Evolutionary conservation across 2,797 vertebrate genomes (phyloP), one percentile per base, ranked within the genome.

Genomic region (Epinephelus awoara): DNA sequence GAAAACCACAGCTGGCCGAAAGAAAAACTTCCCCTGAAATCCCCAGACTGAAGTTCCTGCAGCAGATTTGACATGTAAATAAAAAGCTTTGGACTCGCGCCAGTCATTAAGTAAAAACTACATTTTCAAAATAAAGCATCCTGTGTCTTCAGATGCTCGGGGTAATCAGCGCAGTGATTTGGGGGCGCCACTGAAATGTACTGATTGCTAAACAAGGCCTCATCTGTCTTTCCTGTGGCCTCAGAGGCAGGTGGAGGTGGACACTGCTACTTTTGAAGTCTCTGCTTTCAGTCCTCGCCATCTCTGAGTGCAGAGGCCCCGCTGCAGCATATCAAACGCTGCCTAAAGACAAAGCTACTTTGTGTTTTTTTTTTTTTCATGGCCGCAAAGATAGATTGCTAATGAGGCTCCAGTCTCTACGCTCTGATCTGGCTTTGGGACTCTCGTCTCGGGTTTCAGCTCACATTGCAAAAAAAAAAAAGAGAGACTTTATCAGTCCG

Each of bases 231-330:
- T 10, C n/a, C 58, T 75, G 74, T 15, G 68, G 65, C 47, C 62
- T 79, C 34, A 14, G 61, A 55, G 42, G 67, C 82, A 90, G 89
- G 82, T 88, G 85, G 54, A 92, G 87, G 86, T 91, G 80, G 87
- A 93, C 88, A 85, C 83, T 80, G 72, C 57, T 19, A 81, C 88
- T 84, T 92, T 85, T 91, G 79, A 93, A 92, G 91, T 91, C 82
- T 92, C 78, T 34, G 57, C 77, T 88, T 86, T 90, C 83, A 88
- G 88, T 83, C 89, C 76, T 83, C 46, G 21, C 85, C 82, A 83
- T 78, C 75, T 79, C 73, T 9, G 77, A 78, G 85, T 87, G 87
- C 77, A 21, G 85, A 75, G 86, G 75, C 81, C 81, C 69, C 67
- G 15, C 77, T 76, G 71, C 83, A 84, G 87, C 79, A 79, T 90